Percentiles rank a stretch among this genome's conserved stretches.
These are phyloP conservation scores for Eupithecia tripunctaria DNA, from an alignment of 2,888 invertebrate genomes.

Conservation along the genomic window DNA sequence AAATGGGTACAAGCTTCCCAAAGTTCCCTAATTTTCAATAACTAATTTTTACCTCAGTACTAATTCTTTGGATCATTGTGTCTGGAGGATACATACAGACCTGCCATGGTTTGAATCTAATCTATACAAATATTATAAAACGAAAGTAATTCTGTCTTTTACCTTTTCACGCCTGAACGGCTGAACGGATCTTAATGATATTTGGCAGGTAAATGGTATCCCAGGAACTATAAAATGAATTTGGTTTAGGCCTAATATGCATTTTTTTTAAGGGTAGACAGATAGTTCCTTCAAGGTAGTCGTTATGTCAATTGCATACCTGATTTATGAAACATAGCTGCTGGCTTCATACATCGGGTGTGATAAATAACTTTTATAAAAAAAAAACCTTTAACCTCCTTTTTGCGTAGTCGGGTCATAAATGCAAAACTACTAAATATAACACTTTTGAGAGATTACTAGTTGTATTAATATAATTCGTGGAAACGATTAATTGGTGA, in stretches of 20 bases:
- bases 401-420: not conserved
- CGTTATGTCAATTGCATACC: not conserved
- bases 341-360: too few species aligned
- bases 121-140: too few species aligned
- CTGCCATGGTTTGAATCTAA: not conserved
- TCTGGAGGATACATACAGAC: not conserved
- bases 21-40: constrained; percentile 17
- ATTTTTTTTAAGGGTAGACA: not conserved
- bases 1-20: constrained; percentile 17
- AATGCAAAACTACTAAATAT: not conserved
- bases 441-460: too few species aligned
- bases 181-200: too few species aligned
- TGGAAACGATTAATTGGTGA: too few species aligned
- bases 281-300: not conserved
- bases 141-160: too few species aligned
- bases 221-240: too few species aligned
- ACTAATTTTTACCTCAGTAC: constrained; percentile 13
- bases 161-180: too few species aligned
- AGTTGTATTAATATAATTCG: too few species aligned
- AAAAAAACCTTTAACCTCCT: not conserved
- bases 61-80: constrained; percentile 17
- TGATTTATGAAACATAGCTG: not conserved
- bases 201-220: too few species aligned
- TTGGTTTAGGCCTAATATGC: too few species aligned
- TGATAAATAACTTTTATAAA: not conserved